A percentile compares a stretch with the other conserved stretches of the same genome.
phyloP scores from a whole-genome alignment of 2,888 invertebrate species.

The Yponomeuta cagnagella region DNA sequence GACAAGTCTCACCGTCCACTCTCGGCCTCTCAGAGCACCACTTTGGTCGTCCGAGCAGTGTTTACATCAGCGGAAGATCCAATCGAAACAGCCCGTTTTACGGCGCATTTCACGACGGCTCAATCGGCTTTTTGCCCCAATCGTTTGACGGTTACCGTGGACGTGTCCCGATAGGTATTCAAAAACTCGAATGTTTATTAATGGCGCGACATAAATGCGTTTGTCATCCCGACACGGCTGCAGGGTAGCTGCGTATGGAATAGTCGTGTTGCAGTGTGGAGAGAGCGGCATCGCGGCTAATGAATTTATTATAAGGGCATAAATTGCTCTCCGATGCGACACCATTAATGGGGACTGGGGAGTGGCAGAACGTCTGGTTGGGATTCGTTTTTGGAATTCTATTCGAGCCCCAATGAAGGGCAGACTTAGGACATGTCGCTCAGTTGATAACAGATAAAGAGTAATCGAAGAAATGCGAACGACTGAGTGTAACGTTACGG shows the following conservation, averaged over 20 bases:
- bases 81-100: conserved; percentile 20
- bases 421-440: no score
- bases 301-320: conserved; percentile 75
- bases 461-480: no score
- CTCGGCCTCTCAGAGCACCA: no score
- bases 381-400: no score
- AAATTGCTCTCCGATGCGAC: conserved; percentile 70
- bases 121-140: conserved; percentile 33
- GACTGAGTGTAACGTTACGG: no score
- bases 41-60: neutral
- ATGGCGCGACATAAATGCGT: conserved; percentile 23
- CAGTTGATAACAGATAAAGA: no score
- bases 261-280: conserved; percentile 31
- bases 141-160: conserved; percentile 18
- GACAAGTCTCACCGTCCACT: no score
- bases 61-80: neutral
- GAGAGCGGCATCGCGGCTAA: conserved; percentile 40
- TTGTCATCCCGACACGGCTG: conserved; percentile 15
- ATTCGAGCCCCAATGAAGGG: no score
- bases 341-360: conserved; percentile 32
- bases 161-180: conserved; percentile 3
- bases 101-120: conserved; percentile 22
- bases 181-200: conserved; percentile 25
- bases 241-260: conserved; percentile 27
- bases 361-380: neutral